phyloP scores from a whole-genome alignment of 2,888 invertebrate species.

The Mamestra brassicae region DNA sequence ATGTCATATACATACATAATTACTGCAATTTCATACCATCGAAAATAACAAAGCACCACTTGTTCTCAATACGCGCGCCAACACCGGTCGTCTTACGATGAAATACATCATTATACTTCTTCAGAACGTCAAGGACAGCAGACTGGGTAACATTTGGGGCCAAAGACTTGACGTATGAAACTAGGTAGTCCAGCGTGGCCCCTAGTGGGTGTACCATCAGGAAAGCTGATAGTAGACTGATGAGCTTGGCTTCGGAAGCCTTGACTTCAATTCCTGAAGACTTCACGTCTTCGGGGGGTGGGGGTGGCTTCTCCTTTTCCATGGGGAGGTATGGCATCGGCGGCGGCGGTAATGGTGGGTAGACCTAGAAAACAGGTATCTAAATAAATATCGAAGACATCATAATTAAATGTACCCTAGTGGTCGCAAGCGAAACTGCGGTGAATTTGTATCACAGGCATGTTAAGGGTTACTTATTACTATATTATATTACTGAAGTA shows the following conservation, averaged over 20 bases:
- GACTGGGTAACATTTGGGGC: slow-evolving; percentile 74
- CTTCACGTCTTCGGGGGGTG: slow-evolving; percentile 66
- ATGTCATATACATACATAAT: background rate
- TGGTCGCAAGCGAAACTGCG: background rate
- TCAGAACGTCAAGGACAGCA: slow-evolving; percentile 73
- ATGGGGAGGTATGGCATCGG: slow-evolving; percentile 48
- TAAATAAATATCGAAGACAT: background rate
- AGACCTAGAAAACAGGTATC: slow-evolving; percentile 50
- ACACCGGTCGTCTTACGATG: slow-evolving; percentile 73
- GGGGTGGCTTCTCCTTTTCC: slow-evolving; percentile 56
- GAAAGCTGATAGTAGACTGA: slow-evolving; percentile 84
- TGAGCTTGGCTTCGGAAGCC: slow-evolving; percentile 81
- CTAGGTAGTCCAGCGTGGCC: slow-evolving; percentile 80
- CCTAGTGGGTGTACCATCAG: slow-evolving; percentile 84
- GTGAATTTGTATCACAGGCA: too few relatives aligned
- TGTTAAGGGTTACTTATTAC: too few relatives aligned
- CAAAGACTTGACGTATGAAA: slow-evolving; percentile 81
- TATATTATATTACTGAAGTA: too few relatives aligned
- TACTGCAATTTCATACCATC: slow-evolving; percentile 67
- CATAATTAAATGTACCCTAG: background rate
- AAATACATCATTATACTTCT: slow-evolving; percentile 80
- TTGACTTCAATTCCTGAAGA: slow-evolving; percentile 65
- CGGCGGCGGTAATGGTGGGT: slow-evolving; percentile 72
- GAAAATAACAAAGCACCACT: slow-evolving; percentile 80
- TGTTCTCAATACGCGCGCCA: slow-evolving; percentile 77